Evolutionary conservation across 2,888 invertebrate species (phyloP).

Genomic region (Andrena praecox): DNA sequence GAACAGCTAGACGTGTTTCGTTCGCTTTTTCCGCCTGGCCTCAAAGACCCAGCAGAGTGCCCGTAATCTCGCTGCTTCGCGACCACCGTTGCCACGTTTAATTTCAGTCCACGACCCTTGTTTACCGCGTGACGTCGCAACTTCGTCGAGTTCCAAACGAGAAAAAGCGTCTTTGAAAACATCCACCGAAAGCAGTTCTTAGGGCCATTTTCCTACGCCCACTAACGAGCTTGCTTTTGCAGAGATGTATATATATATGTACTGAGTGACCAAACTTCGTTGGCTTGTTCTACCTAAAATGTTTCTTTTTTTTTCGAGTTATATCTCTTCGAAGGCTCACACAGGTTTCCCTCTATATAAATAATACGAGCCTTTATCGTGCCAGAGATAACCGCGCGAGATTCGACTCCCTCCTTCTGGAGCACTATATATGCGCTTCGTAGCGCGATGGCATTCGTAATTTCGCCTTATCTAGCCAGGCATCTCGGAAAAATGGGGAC

Average conservation of each 20-base stretch:
- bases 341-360: too few relatives aligned
- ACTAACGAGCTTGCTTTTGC: conserved; percentile 10
- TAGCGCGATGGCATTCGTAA: conserved; percentile 6
- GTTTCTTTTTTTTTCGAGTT: too few relatives aligned
- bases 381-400: neutral
- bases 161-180: conserved; percentile 2
- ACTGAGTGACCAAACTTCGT: neutral
- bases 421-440: neutral
- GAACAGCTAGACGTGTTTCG: conserved; percentile 3
- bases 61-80: conserved; percentile 3
- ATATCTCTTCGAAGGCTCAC: too few relatives aligned
- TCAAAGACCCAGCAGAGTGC: conserved; percentile 7
- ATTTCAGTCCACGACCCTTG: neutral
- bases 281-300: neutral
- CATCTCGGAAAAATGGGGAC: conserved; percentile 12
- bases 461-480: conserved; percentile 25
- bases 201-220: neutral
- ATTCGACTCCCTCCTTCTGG: neutral
- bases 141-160: neutral
- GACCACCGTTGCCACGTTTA: conserved; percentile 1
- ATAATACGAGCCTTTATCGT: too few relatives aligned
- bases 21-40: neutral
- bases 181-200: neutral
- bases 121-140: conserved; percentile 9
- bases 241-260: neutral